Evolutionary conservation across 2,888 invertebrate species (phyloP).

Genomic region (Melangyna quadrimaculata): DNA sequence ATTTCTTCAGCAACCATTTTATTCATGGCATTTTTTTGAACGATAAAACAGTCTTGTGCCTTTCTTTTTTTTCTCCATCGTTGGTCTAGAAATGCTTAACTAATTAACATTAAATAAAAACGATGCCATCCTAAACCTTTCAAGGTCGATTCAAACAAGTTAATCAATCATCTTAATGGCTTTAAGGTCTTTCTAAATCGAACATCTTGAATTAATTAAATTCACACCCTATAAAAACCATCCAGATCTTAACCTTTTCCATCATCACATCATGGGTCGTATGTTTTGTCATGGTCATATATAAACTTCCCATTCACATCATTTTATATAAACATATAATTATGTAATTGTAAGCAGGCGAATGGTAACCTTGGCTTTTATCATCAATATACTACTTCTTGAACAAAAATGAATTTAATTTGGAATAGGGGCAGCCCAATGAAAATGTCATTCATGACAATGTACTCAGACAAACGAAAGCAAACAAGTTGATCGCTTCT

Average conservation of each 20-base stretch:
- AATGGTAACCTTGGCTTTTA: constrained; percentile 41
- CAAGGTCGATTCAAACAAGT: not conserved
- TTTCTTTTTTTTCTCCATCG: too few species aligned
- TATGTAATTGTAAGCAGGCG: constrained; percentile 37
- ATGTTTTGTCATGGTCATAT: constrained; percentile 17
- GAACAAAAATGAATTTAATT: constrained; percentile 8
- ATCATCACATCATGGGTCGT: not conserved
- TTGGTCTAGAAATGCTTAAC: too few species aligned
- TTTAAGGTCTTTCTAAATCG: not conserved
- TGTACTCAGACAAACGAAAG: not conserved
- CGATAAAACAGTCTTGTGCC: too few species aligned
- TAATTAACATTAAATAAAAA: not conserved
- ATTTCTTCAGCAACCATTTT: too few species aligned
- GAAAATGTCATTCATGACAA: constrained; percentile 1
- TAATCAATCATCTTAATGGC: not conserved
- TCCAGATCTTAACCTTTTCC: constrained; percentile 21
- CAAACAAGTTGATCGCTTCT: not conserved
- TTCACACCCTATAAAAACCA: constrained; percentile 27
- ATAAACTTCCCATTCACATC: not conserved
- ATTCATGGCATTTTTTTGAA: too few species aligned
- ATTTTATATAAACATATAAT: constrained; percentile 2
- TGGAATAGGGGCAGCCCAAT: not conserved
- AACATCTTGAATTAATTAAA: constrained; percentile 6
- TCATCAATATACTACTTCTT: not conserved
- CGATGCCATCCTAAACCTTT: not conserved